Evolutionary conservation across 2,888 invertebrate species (phyloP).

Genomic region (Zaprionus lineosus): DNA sequence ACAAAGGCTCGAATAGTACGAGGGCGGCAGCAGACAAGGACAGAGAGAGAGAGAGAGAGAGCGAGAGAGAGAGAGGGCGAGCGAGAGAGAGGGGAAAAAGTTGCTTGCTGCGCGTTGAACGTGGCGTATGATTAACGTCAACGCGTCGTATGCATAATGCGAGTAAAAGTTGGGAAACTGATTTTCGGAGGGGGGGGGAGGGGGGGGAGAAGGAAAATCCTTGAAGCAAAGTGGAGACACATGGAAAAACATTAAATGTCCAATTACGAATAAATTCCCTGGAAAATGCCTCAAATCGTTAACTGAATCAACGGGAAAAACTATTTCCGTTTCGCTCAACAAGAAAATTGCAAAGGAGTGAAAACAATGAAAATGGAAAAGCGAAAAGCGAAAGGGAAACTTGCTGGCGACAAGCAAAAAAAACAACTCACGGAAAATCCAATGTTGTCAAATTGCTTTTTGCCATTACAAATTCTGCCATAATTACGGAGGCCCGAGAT

Average conservation of each 20-base stretch:
- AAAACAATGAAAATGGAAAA: neutral
- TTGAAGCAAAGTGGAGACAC: conserved; percentile 3
- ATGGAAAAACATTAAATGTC: conserved; percentile 19
- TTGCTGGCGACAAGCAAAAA: no score
- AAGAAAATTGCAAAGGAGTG: neutral
- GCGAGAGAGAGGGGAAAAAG: neutral
- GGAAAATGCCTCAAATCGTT: conserved; percentile 11
- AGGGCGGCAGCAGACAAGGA: neutral
- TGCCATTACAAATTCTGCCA: no score
- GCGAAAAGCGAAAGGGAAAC: neutral
- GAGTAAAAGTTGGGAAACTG: conserved; percentile 21
- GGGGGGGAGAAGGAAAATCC: neutral
- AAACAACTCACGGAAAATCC: no score
- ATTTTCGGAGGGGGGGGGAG: conserved; percentile 12
- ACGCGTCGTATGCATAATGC: conserved; percentile 65
- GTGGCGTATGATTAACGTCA: conserved; percentile 75
- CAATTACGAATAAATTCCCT: conserved; percentile 39
- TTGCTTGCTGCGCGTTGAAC: conserved; percentile 46
- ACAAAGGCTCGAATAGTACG: neutral
- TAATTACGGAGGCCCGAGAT: no score
- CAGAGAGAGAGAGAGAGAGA: neutral
- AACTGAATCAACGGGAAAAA: conserved; percentile 20
- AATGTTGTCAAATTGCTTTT: no score
- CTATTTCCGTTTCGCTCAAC: conserved; percentile 3
- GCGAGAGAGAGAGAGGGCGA: neutral